phyloP scores from a whole-genome alignment of 2,113 vertebrate species.

The Oriolus oriolus region DNA sequence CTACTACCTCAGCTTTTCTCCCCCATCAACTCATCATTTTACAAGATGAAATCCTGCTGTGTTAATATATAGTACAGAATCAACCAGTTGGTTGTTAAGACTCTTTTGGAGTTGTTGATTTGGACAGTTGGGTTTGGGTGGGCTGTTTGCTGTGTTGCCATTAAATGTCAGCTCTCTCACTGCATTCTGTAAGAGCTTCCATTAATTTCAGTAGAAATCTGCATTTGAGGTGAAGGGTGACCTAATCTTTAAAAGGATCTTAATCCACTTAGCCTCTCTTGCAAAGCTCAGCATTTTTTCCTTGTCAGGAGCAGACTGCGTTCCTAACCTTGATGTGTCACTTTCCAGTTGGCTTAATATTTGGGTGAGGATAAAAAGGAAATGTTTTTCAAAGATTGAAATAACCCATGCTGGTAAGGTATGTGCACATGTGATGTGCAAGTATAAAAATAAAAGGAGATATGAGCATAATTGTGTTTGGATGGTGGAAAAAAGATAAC shows the following conservation, averaged over 20 bases:
- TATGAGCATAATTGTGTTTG: not conserved
- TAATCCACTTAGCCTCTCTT: conserved; percentile 36
- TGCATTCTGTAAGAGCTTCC: not conserved
- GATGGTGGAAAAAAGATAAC: not conserved
- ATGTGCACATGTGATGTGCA: not conserved
- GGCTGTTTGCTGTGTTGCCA: not conserved
- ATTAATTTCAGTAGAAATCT: conserved; percentile 39
- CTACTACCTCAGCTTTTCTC: not conserved
- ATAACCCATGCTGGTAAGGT: not conserved
- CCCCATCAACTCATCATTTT: not conserved
- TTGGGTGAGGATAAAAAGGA: conserved; percentile 25
- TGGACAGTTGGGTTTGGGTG: not conserved
- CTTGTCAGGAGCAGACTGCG: conserved; percentile 38
- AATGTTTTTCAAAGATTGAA: conserved; percentile 36
- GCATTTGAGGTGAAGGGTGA: conserved; percentile 9
- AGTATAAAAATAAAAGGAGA: not conserved
- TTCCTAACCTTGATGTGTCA: conserved; percentile 57
- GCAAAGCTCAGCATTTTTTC: conserved; percentile 39
- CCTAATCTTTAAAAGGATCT: conserved; percentile 54
- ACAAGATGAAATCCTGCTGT: not conserved
- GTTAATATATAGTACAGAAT: not conserved
- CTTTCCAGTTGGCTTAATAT: conserved; percentile 51
- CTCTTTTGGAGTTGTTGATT: not conserved
- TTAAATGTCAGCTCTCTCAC: not conserved
- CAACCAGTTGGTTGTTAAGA: not conserved